Evolutionary conservation across 2,797 vertebrate species (phyloP), one percentile per base, ranked within the genome.

Genomic region (Typhlichthys eigenmanni): DNA sequence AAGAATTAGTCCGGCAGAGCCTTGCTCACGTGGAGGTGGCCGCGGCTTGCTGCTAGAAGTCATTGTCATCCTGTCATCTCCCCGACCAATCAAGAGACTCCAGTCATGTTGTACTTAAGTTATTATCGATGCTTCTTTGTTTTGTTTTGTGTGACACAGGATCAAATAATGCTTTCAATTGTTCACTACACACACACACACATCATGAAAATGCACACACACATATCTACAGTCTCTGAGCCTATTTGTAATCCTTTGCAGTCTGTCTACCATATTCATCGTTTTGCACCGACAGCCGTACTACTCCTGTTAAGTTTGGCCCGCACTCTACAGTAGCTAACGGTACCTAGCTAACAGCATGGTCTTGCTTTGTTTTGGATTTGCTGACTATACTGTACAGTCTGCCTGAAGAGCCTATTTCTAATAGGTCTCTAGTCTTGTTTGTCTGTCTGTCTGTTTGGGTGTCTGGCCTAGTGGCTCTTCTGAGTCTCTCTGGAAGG

Each of bases 41-140:
- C 71, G 47, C 71, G 76, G 80, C 80, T 86, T 76, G 86, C 87
- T 88, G 87, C 88, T 88, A 88, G 83, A 82, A 85, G 75, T 84
- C 75, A 84, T 72, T 73, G 58, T 81, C 34, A 61, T 84, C 81
- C 83, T 71, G 9, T 85, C 78, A 82, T 69, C 83, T 82, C 24
- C 8, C 75, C 56, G 52, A 66, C 46, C 70, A 65, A 62, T 53
- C 65, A 66, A 69, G 73, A 85, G 74, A 86, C 79, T 78, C 1
- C 45, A 38, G 63, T 64, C 17, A 64, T 13, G 3, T 75, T 73
- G 69, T 19, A 70, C 71, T 78, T 89, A 86, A 87, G 55, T 89
- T 88, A 85, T 88, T 86, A 46, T 54, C 68, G 46, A 24, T 48
- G 62, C 13, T 68, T 76, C 24, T 4, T 29, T 29, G 24, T 29